phyloP scores from a whole-genome alignment of 2,113 vertebrate genomes.

The Cebus imitator region DNA sequence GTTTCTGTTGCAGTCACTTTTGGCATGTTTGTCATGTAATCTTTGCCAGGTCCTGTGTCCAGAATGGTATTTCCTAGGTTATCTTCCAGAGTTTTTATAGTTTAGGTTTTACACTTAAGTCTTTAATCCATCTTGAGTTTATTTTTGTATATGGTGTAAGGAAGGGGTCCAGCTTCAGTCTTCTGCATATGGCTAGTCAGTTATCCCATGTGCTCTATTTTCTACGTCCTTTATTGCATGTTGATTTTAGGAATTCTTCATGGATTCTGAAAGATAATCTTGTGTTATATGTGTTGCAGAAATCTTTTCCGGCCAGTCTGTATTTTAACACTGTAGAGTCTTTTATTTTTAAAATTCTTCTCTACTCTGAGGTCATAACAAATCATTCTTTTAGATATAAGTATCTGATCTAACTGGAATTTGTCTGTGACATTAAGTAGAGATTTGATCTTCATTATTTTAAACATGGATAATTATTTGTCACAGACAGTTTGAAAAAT shows the following conservation, averaged over 20 bases:
- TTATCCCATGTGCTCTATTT: too few relatives aligned
- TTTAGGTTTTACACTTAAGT: too few relatives aligned
- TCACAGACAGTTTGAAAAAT: background rate
- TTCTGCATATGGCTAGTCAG: too few relatives aligned
- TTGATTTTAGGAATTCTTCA: slow-evolving; percentile 8
- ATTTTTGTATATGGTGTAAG: too few relatives aligned
- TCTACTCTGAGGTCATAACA: background rate
- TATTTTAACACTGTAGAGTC: background rate
- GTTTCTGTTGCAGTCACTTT: too few relatives aligned
- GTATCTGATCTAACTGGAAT: background rate
- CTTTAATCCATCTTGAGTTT: too few relatives aligned
- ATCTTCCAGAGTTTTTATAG: too few relatives aligned
- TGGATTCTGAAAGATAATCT: background rate
- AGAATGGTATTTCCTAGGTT: too few relatives aligned
- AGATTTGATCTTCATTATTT: background rate
- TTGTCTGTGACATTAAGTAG: background rate
- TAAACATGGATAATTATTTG: background rate
- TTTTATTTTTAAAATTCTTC: background rate
- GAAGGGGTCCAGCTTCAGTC: too few relatives aligned
- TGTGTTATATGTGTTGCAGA: background rate
- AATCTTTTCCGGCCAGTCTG: background rate
- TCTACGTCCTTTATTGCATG: background rate
- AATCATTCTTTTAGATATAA: background rate
- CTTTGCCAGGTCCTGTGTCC: too few relatives aligned
- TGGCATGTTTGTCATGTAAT: too few relatives aligned